Conservation (phyloP, 2,888 invertebrate species). For the Pristionchus exspectatus region DNA sequence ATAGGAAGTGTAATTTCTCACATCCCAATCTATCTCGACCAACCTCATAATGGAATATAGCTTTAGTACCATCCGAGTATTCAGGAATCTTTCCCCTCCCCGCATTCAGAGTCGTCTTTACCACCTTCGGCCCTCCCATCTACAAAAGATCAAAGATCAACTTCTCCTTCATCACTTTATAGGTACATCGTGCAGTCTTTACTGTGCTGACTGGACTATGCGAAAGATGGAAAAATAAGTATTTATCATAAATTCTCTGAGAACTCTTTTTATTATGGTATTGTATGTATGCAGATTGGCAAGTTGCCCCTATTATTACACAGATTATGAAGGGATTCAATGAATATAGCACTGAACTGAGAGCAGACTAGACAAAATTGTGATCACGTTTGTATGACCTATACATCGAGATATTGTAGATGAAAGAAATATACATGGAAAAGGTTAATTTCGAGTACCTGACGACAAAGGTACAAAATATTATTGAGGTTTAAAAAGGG, state of each 20-base stretch:
- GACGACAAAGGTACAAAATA: not conserved
- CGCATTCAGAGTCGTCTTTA: slow-evolving; percentile 72
- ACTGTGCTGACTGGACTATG: not conserved
- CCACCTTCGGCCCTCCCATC: slow-evolving; percentile 52
- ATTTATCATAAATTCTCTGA: slow-evolving; percentile 40
- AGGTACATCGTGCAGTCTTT: not conserved
- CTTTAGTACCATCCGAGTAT: slow-evolving; percentile 74
- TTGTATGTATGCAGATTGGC: not conserved
- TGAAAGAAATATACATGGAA: slow-evolving; percentile 28
- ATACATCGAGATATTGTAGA: slow-evolving; percentile 7
- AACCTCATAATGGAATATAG: slow-evolving; percentile 75
- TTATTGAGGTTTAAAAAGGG: not conserved
- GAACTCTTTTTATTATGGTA: slow-evolving; percentile 47
- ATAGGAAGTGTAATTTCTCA: not conserved
- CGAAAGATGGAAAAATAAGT: not conserved
- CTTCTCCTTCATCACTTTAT: not conserved
- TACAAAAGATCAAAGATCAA: not conserved
- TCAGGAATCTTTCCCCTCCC: slow-evolving; percentile 72
- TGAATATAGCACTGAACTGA: slow-evolving; percentile 26
- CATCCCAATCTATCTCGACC: slow-evolving; percentile 54
- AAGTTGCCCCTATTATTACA: slow-evolving; percentile 42
- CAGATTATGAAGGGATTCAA: slow-evolving; percentile 8
- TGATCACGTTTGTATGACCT: slow-evolving; percentile 44
- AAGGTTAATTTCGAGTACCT: slow-evolving; percentile 12
- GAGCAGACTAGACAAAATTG: slow-evolving; percentile 40